Evolutionary conservation across 1,140 invertebrate genomes (phyloP).

Genomic region (Latrodectus geometricus): DNA sequence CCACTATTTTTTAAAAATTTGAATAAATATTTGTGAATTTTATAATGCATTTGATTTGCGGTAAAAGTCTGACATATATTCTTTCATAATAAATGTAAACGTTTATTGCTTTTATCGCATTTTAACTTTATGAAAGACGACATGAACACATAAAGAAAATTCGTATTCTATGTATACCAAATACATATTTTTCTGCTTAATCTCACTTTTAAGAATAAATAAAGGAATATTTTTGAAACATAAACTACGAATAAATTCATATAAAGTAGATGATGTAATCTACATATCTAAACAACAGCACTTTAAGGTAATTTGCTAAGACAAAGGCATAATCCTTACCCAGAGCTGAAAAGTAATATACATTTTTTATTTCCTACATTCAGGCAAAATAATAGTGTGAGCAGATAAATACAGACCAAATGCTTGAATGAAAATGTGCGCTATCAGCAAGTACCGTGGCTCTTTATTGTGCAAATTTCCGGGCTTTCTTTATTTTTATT

Average conservation of each 20-base stretch:
- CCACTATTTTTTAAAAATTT: too few relatives aligned
- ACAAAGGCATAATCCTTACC: neutral
- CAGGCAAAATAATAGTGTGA: neutral
- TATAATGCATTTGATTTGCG: too few relatives aligned
- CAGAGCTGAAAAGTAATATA: neutral
- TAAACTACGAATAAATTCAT: neutral
- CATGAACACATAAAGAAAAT: too few relatives aligned
- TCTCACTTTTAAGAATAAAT: too few relatives aligned
- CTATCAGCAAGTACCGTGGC: neutral
- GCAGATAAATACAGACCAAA: neutral
- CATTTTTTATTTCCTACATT: neutral
- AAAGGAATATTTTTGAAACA: neutral
- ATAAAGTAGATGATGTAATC: constrained; percentile 23
- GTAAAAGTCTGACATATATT: too few relatives aligned
- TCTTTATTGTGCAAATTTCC: constrained; percentile 1
- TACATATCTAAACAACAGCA: constrained; percentile 5
- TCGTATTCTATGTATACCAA: too few relatives aligned
- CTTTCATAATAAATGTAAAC: too few relatives aligned
- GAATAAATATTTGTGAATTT: too few relatives aligned
- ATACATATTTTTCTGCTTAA: too few relatives aligned
- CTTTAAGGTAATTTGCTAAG: neutral
- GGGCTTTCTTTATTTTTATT: too few relatives aligned
- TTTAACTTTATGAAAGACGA: too few relatives aligned
- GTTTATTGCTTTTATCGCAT: too few relatives aligned
- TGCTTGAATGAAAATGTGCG: neutral